Percentiles rank a stretch among this genome's conserved stretches.
phyloP scores from a whole-genome alignment of 53 echinoderm and acorn worm genomes.

The Echinarachnius parma region DNA sequence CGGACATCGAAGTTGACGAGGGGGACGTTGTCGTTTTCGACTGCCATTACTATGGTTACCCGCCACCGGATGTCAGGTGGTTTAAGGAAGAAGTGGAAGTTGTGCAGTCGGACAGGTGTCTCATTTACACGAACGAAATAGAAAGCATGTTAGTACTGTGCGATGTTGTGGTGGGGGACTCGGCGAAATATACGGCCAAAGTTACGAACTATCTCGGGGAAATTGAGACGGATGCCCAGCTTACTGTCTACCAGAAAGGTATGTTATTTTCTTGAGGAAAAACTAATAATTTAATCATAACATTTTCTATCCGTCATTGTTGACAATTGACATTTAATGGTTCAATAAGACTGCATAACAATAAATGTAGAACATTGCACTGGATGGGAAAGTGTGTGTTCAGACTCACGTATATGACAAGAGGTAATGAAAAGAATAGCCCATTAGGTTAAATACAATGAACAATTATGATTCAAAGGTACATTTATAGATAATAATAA shows the following conservation, averaged over 20 bases:
- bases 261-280: no score
- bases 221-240: conserved; percentile 60
- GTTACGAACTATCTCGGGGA: conserved; percentile 65
- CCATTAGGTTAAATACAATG: no score
- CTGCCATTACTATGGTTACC: conserved; percentile 78
- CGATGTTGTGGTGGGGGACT: conserved; percentile 74
- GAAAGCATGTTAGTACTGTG: conserved; percentile 79
- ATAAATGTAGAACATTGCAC: no score
- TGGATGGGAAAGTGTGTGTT: no score
- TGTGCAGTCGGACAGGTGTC: conserved; percentile 57
- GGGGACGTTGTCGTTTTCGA: conserved; percentile 90
- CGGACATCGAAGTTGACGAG: conserved; percentile 80
- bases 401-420: no score
- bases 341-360: no score
- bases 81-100: conserved; percentile 57
- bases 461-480: no score
- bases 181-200: conserved; percentile 71
- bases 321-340: no score
- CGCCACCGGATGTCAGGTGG: conserved; percentile 79
- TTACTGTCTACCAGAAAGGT: conserved; percentile 84
- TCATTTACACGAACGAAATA: conserved; percentile 63
- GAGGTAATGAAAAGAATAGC: no score
- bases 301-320: no score
- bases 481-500: no score
- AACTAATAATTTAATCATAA: no score